Percentiles rank a stretch among this genome's conserved stretches.
Evolutionary conservation across 2,888 invertebrate species (phyloP).

Genomic region (Athalia cordata): DNA sequence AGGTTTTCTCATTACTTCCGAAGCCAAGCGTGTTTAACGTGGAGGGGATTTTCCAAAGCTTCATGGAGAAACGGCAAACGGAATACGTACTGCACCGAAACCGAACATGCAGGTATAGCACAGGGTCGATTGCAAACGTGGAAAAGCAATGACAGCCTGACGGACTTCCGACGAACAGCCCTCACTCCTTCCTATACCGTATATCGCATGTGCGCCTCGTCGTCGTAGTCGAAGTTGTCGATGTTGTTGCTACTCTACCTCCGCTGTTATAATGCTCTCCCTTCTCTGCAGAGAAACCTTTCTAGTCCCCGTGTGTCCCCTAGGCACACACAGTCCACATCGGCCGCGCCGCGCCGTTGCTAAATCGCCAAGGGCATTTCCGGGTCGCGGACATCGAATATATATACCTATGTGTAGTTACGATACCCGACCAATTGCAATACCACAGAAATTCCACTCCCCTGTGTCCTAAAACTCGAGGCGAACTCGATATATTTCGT

Average conservation of each 20-base stretch:
- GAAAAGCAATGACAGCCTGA: slow-evolving; percentile 32
- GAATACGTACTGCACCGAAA: no score
- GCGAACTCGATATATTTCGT: no score
- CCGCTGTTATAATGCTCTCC: no score
- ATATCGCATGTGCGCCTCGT: background rate
- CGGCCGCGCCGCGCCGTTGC: slow-evolving; percentile 30
- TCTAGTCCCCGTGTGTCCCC: no score
- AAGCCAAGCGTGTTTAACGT: slow-evolving; percentile 19
- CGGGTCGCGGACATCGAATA: slow-evolving; percentile 2
- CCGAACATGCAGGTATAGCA: background rate
- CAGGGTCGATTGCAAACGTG: slow-evolving; percentile 23
- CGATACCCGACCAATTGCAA: no score
- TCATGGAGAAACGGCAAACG: no score
- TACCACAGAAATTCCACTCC: no score
- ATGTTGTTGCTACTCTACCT: no score
- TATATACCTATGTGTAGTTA: no score
- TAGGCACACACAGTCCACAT: no score
- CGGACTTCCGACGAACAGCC: slow-evolving; percentile 46
- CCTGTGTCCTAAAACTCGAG: no score
- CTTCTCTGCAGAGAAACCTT: no score
- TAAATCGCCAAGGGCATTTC: slow-evolving; percentile 37
- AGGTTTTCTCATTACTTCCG: slow-evolving; percentile 36
- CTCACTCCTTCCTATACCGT: slow-evolving; percentile 31
- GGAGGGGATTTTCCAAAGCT: background rate
- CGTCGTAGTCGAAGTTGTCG: slow-evolving; percentile 8